phyloP scores from a whole-genome alignment of 2,113 vertebrate species.

The Aldabrachelys gigantea region DNA sequence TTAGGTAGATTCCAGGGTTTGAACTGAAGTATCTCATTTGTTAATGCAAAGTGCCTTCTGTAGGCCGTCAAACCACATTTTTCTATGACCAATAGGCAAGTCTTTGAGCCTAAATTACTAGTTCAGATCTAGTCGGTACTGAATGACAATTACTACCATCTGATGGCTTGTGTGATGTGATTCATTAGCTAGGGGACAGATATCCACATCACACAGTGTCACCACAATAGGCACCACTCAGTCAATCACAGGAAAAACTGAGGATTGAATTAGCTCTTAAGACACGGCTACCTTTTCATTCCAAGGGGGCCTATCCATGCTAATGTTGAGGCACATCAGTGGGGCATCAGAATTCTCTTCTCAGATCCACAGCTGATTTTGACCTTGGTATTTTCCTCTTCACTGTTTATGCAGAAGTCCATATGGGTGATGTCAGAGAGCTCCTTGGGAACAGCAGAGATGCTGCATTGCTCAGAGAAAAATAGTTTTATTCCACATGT shows the following conservation, averaged over 20 bases:
- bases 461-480: background rate
- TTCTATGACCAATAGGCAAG: background rate
- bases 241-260: fast-evolving
- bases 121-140: fast-evolving
- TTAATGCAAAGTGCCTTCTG: background rate
- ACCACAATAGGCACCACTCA: background rate
- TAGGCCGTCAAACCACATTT: background rate
- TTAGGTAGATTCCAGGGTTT: background rate
- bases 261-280: background rate
- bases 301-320: background rate
- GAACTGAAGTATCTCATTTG: background rate
- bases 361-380: fast-evolving
- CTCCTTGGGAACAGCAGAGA: background rate
- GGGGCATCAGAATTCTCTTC: background rate
- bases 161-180: fast-evolving
- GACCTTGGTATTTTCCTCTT: fast-evolving
- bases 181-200: fast-evolving
- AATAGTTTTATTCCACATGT: background rate
- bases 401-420: background rate
- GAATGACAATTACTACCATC: background rate
- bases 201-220: fast-evolving
- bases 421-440: background rate
- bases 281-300: background rate
- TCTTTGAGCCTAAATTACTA: background rate
- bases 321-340: background rate